Percentiles rank a stretch among this genome's conserved stretches.
Evolutionary conservation across 2,797 vertebrate species (phyloP).

Genomic region (Nasua narica): DNA sequence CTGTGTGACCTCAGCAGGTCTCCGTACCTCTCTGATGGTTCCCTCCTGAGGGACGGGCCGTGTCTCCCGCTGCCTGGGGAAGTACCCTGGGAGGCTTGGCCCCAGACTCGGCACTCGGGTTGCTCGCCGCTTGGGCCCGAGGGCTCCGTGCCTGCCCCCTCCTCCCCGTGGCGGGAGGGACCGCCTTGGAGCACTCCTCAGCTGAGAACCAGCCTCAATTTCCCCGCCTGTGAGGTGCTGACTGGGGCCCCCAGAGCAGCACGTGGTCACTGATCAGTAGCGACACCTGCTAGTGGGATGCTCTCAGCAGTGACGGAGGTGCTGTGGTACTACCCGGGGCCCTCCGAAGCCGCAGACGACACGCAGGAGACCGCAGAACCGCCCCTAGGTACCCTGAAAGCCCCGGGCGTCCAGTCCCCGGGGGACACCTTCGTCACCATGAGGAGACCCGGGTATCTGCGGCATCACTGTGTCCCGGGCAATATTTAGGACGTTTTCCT

Average conservation of each 20-base stretch:
- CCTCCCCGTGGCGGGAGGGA: no score
- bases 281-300: fast-evolving
- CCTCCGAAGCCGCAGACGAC: fast-evolving
- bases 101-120: no score
- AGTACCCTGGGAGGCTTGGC: fast-evolving
- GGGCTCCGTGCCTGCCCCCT: fast-evolving
- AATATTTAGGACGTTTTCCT: neutral
- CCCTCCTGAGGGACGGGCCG: no score
- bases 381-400: neutral
- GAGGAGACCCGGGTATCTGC: neutral
- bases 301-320: fast-evolving
- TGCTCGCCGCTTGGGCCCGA: no score
- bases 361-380: neutral
- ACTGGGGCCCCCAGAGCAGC: neutral
- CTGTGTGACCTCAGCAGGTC: fast-evolving
- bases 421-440: fast-evolving
- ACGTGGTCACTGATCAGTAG: fast-evolving
- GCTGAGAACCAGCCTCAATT: neutral
- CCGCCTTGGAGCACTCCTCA: neutral
- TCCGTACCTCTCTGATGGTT: neutral
- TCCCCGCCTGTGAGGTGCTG: neutral
- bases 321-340: fast-evolving
- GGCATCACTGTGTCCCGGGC: fast-evolving
- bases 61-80: fast-evolving
- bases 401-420: no score